These are phyloP conservation scores for Calidris pugnax DNA, from an alignment of 2,113 vertebrate species.

Conservation along the genomic window DNA sequence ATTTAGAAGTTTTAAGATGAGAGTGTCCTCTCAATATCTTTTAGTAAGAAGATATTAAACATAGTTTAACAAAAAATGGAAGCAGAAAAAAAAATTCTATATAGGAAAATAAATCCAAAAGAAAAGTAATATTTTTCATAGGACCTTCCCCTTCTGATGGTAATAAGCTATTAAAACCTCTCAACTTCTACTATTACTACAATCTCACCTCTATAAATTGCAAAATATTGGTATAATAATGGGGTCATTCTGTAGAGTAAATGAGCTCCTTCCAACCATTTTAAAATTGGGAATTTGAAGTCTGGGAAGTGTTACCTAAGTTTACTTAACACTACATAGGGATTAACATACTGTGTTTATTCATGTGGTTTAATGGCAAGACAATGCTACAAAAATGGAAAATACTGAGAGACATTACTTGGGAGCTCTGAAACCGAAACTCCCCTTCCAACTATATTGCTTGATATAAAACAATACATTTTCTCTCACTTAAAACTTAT, in stretches of 20 bases:
- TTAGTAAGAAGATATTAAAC: not conserved
- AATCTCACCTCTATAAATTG: not conserved
- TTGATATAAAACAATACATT: not conserved
- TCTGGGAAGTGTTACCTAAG: not conserved
- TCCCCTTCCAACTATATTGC: not conserved
- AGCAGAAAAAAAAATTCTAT: not conserved
- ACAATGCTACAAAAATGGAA: not conserved
- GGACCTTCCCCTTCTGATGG: not conserved
- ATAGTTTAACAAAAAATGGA: not conserved
- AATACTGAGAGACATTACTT: not conserved
- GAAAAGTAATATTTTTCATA: not conserved
- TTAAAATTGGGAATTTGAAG: not conserved
- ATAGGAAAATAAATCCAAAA: not conserved
- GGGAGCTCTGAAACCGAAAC: not conserved
- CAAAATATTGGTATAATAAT: not conserved
- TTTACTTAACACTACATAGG: not conserved
- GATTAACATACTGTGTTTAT: not conserved
- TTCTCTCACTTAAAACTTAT: not conserved
- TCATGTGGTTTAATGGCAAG: not conserved
- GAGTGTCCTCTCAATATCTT: not conserved
- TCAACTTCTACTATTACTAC: not conserved
- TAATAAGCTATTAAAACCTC: not conserved
- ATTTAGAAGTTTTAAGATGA: not conserved
- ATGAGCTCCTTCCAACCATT: not conserved
- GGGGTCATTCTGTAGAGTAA: not conserved